phyloP scores from a whole-genome alignment of 2,888 invertebrate species.

The Fissipunctia ypsillon region DNA sequence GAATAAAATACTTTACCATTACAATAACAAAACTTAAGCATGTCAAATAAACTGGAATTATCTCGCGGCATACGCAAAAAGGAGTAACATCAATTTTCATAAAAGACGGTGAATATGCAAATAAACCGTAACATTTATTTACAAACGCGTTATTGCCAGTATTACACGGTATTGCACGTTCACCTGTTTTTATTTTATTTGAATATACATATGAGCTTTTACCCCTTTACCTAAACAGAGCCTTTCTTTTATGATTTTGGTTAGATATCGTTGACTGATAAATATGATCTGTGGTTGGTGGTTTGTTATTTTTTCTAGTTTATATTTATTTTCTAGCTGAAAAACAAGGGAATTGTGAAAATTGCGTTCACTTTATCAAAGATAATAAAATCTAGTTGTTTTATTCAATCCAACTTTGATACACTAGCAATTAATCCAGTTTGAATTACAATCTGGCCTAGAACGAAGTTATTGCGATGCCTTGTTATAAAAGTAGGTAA shows the following conservation, averaged over 20 bases:
- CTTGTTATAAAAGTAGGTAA: neutral
- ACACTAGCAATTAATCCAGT: neutral
- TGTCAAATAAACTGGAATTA: slow-evolving; percentile 35
- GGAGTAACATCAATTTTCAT: slow-evolving; percentile 55
- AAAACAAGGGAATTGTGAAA: neutral
- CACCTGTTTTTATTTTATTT: slow-evolving; percentile 51
- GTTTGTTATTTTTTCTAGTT: neutral
- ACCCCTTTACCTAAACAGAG: slow-evolving; percentile 5
- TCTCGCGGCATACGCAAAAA: slow-evolving; percentile 31
- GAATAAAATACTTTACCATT: neutral
- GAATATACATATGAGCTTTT: slow-evolving; percentile 49
- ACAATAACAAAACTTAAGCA: slow-evolving; percentile 10
- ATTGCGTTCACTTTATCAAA: neutral
- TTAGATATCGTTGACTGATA: neutral
- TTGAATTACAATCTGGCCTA: neutral
- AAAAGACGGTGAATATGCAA: slow-evolving; percentile 50
- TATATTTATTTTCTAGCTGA: neutral
- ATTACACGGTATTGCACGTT: slow-evolving; percentile 54
- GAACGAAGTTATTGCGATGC: neutral
- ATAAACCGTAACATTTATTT: slow-evolving; percentile 60
- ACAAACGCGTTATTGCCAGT: slow-evolving; percentile 53
- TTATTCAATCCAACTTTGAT: neutral
- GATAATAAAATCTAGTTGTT: neutral
- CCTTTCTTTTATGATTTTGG: slow-evolving; percentile 13
- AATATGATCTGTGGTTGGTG: neutral